Evolutionary conservation across 37 sponge, comb jelly and placozoan species (phyloP), one percentile per base, ranked within the genome.

Genomic region (Haliclona indistincta): DNA sequence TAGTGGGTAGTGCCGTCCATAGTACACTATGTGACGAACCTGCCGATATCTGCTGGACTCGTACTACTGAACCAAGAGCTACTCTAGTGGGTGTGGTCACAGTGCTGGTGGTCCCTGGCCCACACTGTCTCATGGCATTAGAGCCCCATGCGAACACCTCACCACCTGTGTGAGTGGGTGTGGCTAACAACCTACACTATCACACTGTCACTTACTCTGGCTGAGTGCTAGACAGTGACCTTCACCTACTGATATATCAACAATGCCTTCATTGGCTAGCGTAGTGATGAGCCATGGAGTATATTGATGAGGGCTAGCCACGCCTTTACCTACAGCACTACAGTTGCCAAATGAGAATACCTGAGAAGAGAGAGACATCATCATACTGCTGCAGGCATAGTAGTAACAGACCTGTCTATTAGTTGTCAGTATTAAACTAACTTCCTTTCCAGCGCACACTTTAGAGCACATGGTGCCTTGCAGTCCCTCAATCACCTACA

Each of bases 71-170:
- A 26, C 89, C 70, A 23, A 84, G 87, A 32, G 51, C 38, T 1
- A 96, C 87, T 58, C 82, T 91, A 52, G 75, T 49, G 7, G 97
- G 97, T 3, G 56, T 81, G 19, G 41, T 43, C 4, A 96, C 84
- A 61, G 81, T 69, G 38, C 84, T 73, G 29, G 62, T 78, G 60
- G 52, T 73, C 11, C 93, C 97, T 64, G 82, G 89, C 7, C 97
- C 97, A 74, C 93, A 92, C 78, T 96, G 97, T 0, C 93, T 93
- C 79, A 86, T 89, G 61, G 79, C 81, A 79, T 96, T 96, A 53
- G 74, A 86, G 30, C 97, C 97, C 97, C 97, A 96, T 28, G 93
- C 86, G 60, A 79, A 96, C 75, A 96, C 93, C 51, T 80, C 89
- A 32, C 90, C 85, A 51, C 94, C 89, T 91, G 47, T 32, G 37